phyloP scores from a whole-genome alignment of 2,797 vertebrate species.

The Pygocentrus nattereri region DNA sequence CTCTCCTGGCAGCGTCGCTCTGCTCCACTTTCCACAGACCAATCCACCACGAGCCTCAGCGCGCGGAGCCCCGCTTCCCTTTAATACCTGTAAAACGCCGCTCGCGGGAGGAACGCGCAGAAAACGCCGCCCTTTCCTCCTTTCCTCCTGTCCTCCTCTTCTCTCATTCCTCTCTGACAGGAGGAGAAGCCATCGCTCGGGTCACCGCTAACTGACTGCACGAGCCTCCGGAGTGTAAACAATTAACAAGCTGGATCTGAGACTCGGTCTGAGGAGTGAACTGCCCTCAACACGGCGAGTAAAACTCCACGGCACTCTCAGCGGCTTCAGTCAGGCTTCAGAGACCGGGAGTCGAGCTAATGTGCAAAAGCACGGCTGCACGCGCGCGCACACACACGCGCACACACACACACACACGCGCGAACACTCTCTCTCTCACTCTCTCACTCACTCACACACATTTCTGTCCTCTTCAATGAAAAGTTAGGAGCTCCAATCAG shows the following conservation, averaged over 20 bases:
- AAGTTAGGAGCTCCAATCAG: slow-evolving; percentile 51
- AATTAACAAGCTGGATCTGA: not conserved
- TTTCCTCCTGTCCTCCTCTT: no score
- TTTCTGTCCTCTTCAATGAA: slow-evolving; percentile 64
- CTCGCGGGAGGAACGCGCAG: not conserved
- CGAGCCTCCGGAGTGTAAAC: not conserved
- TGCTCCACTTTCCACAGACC: slow-evolving; percentile 41
- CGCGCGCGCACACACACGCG: slow-evolving; percentile 23
- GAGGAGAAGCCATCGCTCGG: not conserved
- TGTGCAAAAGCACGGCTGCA: not conserved
- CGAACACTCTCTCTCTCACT: no score
- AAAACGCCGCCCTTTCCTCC: not conserved
- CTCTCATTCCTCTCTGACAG: not conserved
- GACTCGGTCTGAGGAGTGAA: not conserved
- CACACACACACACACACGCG: slow-evolving; percentile 53
- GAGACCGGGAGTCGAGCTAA: not conserved
- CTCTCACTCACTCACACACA: slow-evolving; percentile 42
- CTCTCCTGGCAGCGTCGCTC: slow-evolving; percentile 24
- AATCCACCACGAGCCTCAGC: slow-evolving; percentile 43
- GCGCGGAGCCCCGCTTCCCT: slow-evolving; percentile 24
- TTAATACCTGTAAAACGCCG: slow-evolving; percentile 2
- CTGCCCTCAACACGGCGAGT: no score
- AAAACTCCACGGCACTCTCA: not conserved
- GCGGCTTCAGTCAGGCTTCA: not conserved
- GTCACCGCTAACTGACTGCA: no score